phyloP scores from a whole-genome alignment of 1,140 invertebrate species.

The Physella acuta region DNA sequence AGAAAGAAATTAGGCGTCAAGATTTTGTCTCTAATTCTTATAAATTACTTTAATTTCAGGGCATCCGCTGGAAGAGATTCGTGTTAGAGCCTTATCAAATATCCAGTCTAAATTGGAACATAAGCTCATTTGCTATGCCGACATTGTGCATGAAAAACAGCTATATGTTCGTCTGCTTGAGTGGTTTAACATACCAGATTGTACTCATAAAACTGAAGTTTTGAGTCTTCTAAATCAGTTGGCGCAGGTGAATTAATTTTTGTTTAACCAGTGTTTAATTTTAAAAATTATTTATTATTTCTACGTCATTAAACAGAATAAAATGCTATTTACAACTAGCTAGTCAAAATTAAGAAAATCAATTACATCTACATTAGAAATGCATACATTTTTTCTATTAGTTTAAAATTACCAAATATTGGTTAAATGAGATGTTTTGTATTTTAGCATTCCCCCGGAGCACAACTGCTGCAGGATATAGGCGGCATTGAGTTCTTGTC shows the following conservation, averaged over 20 bases:
- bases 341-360: too few species aligned
- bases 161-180: constrained; percentile 56
- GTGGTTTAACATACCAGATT: constrained; percentile 56
- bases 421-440: too few species aligned
- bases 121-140: constrained; percentile 54
- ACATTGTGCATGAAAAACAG: constrained; percentile 55
- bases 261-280: too few species aligned
- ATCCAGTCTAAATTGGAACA: constrained; percentile 57
- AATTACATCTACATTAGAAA: too few species aligned
- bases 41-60: too few species aligned
- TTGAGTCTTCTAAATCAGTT: constrained; percentile 44
- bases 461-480: constrained; percentile 52
- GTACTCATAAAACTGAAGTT: constrained; percentile 46
- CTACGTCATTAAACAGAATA: too few species aligned
- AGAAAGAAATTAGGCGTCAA: too few species aligned
- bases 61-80: constrained; percentile 56
- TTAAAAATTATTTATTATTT: too few species aligned
- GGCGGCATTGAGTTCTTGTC: constrained; percentile 55
- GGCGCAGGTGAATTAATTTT: constrained; percentile 47
- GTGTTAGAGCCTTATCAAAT: constrained; percentile 54
- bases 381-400: neutral
- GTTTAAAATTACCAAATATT: constrained; percentile 12
- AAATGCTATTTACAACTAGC: too few species aligned
- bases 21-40: too few species aligned
- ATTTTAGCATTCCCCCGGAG: constrained; percentile 50